A percentile compares a stretch with the other conserved stretches of the same genome.
Evolutionary conservation across 2,113 vertebrate species (phyloP).

Genomic region (Narcine bancroftii): DNA sequence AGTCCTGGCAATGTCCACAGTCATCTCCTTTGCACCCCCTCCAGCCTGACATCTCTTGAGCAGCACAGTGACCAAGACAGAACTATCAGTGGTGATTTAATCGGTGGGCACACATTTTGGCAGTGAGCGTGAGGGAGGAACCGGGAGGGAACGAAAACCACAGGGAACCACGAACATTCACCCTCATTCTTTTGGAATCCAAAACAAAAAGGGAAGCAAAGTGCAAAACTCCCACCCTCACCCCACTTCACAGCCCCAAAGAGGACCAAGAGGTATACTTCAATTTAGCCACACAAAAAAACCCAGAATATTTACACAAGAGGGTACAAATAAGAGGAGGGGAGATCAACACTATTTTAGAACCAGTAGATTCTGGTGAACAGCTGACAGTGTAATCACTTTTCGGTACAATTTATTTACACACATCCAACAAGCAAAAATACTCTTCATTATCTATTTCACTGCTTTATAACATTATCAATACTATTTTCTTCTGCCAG

Average conservation of each 20-base stretch:
- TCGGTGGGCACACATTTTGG: too few relatives aligned
- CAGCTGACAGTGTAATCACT: constrained; percentile 51
- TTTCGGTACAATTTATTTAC: constrained; percentile 66
- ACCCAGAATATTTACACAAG: constrained; percentile 15
- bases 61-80: too few relatives aligned
- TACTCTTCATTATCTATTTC: constrained; percentile 65
- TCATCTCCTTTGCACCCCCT: too few relatives aligned
- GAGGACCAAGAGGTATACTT: neutral
- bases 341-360: neutral
- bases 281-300: constrained; percentile 1
- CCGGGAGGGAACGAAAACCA: neutral
- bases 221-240: neutral
- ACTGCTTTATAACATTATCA: neutral
- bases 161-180: too few relatives aligned
- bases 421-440: constrained; percentile 71
- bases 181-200: neutral
- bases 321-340: neutral
- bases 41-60: too few relatives aligned
- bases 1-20: too few relatives aligned
- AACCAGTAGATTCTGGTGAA: neutral
- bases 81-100: too few relatives aligned
- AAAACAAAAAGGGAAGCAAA: neutral
- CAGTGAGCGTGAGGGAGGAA: neutral
- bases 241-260: too few relatives aligned
- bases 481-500: neutral